Evolutionary conservation across 2,888 invertebrate genomes (phyloP).

Genomic region (Nudaria mundana): DNA sequence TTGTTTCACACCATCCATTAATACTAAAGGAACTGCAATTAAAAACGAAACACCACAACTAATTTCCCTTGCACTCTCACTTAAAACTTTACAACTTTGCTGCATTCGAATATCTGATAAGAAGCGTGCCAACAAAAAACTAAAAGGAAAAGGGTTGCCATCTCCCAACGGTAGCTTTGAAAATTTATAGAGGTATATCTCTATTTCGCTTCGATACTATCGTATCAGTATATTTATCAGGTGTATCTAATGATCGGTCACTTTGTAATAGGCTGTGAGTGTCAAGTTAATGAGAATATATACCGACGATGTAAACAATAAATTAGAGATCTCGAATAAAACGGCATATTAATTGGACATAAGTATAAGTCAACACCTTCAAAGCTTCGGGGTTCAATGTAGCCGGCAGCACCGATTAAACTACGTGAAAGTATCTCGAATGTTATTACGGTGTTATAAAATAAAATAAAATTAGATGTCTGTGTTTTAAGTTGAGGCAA

Average conservation of each 20-base stretch:
- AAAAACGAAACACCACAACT: conserved; percentile 48
- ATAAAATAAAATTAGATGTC: conserved; percentile 53
- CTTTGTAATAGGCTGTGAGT: conserved; percentile 70
- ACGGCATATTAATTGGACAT: conserved; percentile 78
- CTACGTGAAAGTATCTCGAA: conserved; percentile 49
- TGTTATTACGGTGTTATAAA: conserved; percentile 49
- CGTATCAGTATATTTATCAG: conserved; percentile 56
- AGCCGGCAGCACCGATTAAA: conserved; percentile 40
- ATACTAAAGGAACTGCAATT: conserved; percentile 50
- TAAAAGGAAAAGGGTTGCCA: conserved; percentile 32
- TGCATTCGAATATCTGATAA: conserved; percentile 58
- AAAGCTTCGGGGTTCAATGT: conserved; percentile 34
- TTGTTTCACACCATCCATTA: conserved; percentile 65
- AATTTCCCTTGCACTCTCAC: conserved; percentile 44
- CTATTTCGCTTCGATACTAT: conserved; percentile 59
- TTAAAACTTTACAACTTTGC: conserved; percentile 51
- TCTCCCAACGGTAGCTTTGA: conserved; percentile 48
- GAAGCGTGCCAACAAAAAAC: conserved; percentile 37
- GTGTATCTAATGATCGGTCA: conserved; percentile 68
- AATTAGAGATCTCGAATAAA: conserved; percentile 68
- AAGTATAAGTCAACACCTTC: conserved; percentile 68
- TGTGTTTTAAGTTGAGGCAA: conserved; percentile 41
- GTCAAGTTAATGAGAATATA: conserved; percentile 79
- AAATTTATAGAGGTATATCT: conserved; percentile 61
- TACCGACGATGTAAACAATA: conserved; percentile 64